Conservation (phyloP, 2,113 vertebrate species). For the Nettapus auritus region DNA sequence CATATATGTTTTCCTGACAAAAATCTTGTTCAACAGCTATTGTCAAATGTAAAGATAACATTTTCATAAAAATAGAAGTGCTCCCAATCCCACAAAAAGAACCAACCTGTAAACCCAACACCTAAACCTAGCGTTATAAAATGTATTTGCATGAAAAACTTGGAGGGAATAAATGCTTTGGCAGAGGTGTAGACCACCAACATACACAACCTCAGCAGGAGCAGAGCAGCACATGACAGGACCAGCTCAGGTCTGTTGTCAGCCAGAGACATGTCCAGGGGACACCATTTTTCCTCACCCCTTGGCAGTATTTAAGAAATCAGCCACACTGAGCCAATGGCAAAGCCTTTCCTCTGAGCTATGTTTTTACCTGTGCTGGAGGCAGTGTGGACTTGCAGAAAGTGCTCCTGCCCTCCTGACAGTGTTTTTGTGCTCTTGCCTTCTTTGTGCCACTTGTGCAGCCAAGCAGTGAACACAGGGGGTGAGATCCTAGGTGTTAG, state of each 20-base stretch:
- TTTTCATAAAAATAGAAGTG: background rate
- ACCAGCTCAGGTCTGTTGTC: background rate
- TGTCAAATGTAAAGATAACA: background rate
- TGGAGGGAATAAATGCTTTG: background rate
- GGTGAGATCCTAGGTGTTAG: background rate
- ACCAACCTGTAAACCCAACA: background rate
- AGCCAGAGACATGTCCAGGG: background rate
- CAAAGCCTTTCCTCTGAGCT: background rate
- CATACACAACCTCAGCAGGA: accelerated
- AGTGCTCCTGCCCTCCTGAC: background rate
- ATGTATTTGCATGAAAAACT: background rate
- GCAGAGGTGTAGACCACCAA: background rate
- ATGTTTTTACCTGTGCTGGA: accelerated
- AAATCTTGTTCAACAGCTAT: accelerated
- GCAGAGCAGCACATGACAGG: accelerated
- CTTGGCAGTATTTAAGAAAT: accelerated
- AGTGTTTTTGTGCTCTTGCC: accelerated
- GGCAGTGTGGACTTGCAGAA: background rate
- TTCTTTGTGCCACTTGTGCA: background rate
- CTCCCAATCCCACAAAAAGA: background rate
- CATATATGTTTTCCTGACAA: background rate
- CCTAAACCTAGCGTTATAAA: background rate
- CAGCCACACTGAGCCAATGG: accelerated
- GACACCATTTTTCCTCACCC: background rate
- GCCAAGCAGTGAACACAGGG: background rate